Base-by-base conservation (phyloP, 1,140 invertebrate species). In the Augochlora pura region DNA sequence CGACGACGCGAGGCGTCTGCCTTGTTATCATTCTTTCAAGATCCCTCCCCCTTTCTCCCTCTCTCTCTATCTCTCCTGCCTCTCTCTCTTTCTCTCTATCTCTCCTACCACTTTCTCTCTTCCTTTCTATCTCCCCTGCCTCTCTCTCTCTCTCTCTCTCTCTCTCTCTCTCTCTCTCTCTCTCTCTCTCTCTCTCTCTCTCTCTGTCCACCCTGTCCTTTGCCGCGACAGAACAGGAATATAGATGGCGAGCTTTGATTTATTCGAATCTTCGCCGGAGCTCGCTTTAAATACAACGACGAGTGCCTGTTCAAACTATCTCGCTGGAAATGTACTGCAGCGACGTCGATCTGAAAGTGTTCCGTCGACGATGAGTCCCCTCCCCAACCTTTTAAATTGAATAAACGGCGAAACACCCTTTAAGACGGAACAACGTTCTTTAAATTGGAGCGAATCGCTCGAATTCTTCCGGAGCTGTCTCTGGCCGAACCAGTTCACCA, bases 21-120 rank as follows among this genome's bases (percentile, higher is more conserved):
- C 63, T 23, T 8, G 8, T 46, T 66, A 66, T 25, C n/a, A 66
- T 66, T 66, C 39, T 25, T 66, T 66, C 23, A 46, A 32, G 60
- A 62, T 32, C 57, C 60, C 23, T 0, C 57, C 23, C 59, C 59
- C 32, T 12, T 59, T n/a, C 23, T 25, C 23, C 23, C 23, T 1
- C 9, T 59, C 23, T 32, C 32, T 27, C 18, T 4, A 5, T 32
- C 25, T 14, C 49, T 62, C n/a, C 25, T 27, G 9, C 12, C 25
- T 14, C 46, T 60, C 14, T 60, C 14, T 14, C 25, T n/a, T n/a
- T n/a, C n/a, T n/a, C n/a, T n/a, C n/a, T n/a, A n/a, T n/a, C n/a
- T n/a, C n/a, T n/a, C n/a, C n/a, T n/a, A n/a, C n/a, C n/a, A n/a
- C n/a, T n/a, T n/a, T 59, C 12, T 32, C 32, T 4, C 32, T 32